phyloP scores from a whole-genome alignment of 2,888 invertebrate genomes.

The Hemicrepidius hirtus region DNA sequence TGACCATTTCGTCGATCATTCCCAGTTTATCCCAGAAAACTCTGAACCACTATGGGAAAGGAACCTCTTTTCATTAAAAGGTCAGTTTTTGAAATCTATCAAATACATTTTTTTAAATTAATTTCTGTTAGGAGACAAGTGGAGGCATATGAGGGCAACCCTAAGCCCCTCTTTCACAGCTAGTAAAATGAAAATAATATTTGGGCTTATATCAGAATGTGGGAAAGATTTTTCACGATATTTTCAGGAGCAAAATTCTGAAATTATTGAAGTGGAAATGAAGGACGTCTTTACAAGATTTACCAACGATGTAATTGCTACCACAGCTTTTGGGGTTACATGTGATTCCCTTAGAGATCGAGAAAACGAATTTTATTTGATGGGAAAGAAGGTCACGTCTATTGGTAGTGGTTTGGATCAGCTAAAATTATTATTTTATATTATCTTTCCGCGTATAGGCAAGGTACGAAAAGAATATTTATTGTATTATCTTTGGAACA shows the following conservation, averaged over 20 bases:
- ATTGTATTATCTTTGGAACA: no score
- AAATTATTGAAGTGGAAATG: constrained; percentile 65
- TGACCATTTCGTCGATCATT: constrained; percentile 38
- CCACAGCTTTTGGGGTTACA: constrained; percentile 73
- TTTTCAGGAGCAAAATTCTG: constrained; percentile 57
- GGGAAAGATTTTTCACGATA: constrained; percentile 57
- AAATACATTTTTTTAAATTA: background rate
- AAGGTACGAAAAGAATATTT: constrained; percentile 9
- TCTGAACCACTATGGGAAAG: constrained; percentile 29
- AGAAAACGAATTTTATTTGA: constrained; percentile 74
- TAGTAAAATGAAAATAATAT: constrained; percentile 68
- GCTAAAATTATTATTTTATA: background rate
- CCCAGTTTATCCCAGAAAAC: background rate
- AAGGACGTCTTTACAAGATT: constrained; percentile 72
- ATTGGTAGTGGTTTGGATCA: constrained; percentile 56
- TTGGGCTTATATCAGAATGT: constrained; percentile 61
- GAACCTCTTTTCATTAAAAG: constrained; percentile 34
- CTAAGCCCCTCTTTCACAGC: constrained; percentile 69
- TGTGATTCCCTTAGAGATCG: constrained; percentile 74
- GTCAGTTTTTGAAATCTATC: background rate
- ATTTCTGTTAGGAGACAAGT: constrained; percentile 60
- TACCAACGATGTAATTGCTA: constrained; percentile 75
- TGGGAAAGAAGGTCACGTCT: constrained; percentile 71
- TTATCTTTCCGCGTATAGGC: background rate
- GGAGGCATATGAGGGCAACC: constrained; percentile 69